Percentiles rank a stretch among this genome's conserved stretches.
These are phyloP conservation scores for Vespertilio murinus DNA, from an alignment of 2,797 vertebrate species.

Conservation along the genomic window DNA sequence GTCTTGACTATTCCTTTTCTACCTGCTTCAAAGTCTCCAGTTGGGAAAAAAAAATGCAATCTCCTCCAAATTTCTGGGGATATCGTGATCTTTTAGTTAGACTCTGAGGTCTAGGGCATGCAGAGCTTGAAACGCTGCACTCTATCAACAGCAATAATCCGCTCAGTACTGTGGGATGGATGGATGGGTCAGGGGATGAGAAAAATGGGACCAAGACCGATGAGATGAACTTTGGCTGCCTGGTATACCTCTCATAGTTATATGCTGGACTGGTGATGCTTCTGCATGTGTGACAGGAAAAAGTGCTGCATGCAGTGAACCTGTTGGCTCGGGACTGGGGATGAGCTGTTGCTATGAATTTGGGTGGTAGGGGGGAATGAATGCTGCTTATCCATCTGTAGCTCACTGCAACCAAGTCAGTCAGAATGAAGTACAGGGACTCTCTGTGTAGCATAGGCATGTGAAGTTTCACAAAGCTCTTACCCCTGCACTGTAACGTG, in stretches of 20 bases:
- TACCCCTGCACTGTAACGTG: slow-evolving; percentile 68
- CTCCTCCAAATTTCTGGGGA: background rate
- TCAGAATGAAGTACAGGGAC: slow-evolving; percentile 71
- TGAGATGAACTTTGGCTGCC: slow-evolving; percentile 56
- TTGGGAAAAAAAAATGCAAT: background rate
- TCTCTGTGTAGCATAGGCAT: slow-evolving; percentile 82
- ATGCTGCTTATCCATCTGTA: slow-evolving; percentile 77
- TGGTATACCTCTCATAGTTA: slow-evolving; percentile 65
- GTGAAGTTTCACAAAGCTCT: slow-evolving; percentile 69
- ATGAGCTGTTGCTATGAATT: slow-evolving; percentile 40
- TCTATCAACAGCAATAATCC: slow-evolving; percentile 85
- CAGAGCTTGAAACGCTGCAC: slow-evolving; percentile 65
- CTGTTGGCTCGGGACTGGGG: slow-evolving; percentile 53
- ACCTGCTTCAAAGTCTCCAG: slow-evolving; percentile 39
- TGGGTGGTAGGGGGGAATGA: slow-evolving; percentile 63
- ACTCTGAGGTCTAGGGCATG: slow-evolving; percentile 69
- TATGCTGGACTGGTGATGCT: slow-evolving; percentile 66
- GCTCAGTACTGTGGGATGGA: slow-evolving; percentile 71
- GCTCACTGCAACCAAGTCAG: slow-evolving; percentile 71
- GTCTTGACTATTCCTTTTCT: slow-evolving; percentile 30
- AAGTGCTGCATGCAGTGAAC: slow-evolving; percentile 76
- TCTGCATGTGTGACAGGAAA: slow-evolving; percentile 63
- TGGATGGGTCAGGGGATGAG: slow-evolving; percentile 55
- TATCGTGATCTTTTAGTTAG: slow-evolving; percentile 51
- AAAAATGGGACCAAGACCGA: slow-evolving; percentile 51